A percentile compares a stretch with the other conserved stretches of the same genome.
Conservation (phyloP, 2,888 invertebrate genomes). For the Ormia ochracea region DNA sequence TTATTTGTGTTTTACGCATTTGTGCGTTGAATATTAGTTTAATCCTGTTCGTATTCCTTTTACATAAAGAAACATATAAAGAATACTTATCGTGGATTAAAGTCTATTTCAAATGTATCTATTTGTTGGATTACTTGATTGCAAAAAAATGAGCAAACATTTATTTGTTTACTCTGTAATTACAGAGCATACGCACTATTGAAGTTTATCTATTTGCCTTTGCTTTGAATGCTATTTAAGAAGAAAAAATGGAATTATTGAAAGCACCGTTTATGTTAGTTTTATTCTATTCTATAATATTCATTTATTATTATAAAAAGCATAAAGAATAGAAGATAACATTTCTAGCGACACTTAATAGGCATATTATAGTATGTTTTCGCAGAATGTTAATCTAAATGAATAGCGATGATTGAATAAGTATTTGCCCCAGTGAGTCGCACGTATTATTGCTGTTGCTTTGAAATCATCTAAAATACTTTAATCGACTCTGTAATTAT, state of each 20-base stretch:
- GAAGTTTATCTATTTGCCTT: neutral
- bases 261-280: neutral
- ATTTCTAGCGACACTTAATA: too few relatives aligned
- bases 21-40: constrained; percentile 32
- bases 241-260: neutral
- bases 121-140: constrained; percentile 51
- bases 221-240: neutral
- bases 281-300: neutral
- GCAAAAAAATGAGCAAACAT: neutral
- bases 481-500: too few relatives aligned
- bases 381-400: too few relatives aligned
- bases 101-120: neutral
- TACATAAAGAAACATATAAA: neutral
- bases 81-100: neutral
- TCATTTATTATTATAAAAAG: too few relatives aligned
- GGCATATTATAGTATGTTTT: too few relatives aligned
- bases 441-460: too few relatives aligned
- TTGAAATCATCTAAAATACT: too few relatives aligned
- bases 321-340: too few relatives aligned
- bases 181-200: neutral
- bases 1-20: constrained; percentile 40
- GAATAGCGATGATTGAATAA: too few relatives aligned
- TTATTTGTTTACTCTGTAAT: constrained; percentile 7
- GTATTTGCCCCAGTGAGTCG: too few relatives aligned
- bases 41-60: constrained; percentile 3